Evolutionary conservation across 2,888 invertebrate genomes (phyloP), one percentile per base, ranked within the genome.

Genomic region (Acanthosepion pharaonis): DNA sequence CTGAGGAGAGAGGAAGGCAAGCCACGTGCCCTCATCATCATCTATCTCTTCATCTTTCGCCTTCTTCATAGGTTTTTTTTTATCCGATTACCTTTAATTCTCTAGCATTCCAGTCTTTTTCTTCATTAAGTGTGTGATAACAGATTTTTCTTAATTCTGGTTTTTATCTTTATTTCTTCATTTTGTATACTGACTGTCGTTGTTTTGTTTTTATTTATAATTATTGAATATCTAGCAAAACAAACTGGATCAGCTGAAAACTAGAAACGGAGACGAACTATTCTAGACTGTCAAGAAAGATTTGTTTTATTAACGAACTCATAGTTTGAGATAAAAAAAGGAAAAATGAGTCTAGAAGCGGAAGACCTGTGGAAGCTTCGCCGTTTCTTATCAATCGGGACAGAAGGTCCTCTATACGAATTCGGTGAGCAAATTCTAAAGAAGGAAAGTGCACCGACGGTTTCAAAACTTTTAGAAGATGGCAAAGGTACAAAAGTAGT

Each of bases 401-500:
- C 96, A 15, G 95, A 96, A 78, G 96, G 96, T 92, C 96, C 96
- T 53, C 96, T 96, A 64, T 97, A 96, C 94, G 96, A 97, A 94
- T 95, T 95, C 42, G 95, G 95, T 8, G 96, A 96, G 93, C 95
- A 96, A 94, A 95, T 96, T 92, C 95, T 97, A 91, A 96, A 96
- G 15, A 94, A 96, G 64, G 96, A 97, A 42, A 96, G 96, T 95
- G 95, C 96, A 25, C 94, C 96, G 55, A 96, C 95, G 42, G 95
- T 97, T 91, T 95, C 95, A 59, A 95, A 96, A 55, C 96, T 97
- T 94, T 96, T 97, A 91, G 95, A 96, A 28, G 94, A 95, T 28
- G 96, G 96, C 23, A 96, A 96, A 91, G 97, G 97, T 5, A 95
- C 95, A 91, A 95, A 97, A 95, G 95, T 97, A 64, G 96, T 97